Conservation (phyloP, 2,888 invertebrate species). For the Caenorhabditis sp. region DNA sequence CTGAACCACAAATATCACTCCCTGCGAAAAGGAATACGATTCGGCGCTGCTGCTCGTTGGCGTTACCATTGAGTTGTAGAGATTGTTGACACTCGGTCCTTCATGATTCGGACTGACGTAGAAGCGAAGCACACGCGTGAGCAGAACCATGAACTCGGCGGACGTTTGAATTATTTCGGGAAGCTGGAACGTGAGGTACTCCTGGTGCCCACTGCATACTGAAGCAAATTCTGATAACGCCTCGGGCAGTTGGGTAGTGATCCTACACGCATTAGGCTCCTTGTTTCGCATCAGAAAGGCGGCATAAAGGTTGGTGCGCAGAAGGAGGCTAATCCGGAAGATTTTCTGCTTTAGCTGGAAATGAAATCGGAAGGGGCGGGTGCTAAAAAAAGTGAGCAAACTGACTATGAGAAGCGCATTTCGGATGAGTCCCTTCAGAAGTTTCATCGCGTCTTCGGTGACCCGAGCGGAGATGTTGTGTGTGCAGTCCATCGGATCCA, state of each 20-base stretch:
- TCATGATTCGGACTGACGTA: conserved; percentile 25
- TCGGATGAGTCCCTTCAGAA: conserved; percentile 41
- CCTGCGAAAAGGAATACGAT: conserved; percentile 13
- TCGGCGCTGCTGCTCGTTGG: neutral
- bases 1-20: conserved; percentile 23
- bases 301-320: conserved; percentile 20
- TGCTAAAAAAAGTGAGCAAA: neutral
- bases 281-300: conserved; percentile 10
- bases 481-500: conserved; percentile 64
- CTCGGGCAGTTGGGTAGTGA: neutral
- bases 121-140: conserved; percentile 32
- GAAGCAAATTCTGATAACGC: conserved; percentile 6
- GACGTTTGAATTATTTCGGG: conserved; percentile 24
- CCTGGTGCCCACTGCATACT: neutral
- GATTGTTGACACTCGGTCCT: conserved; percentile 25
- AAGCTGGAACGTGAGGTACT: conserved; percentile 22
- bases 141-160: conserved; percentile 17
- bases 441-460: conserved; percentile 44
- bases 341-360: conserved; percentile 50
- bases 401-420: conserved; percentile 42
- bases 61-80: conserved; percentile 26
- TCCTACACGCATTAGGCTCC: conserved; percentile 3
- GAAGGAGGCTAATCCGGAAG: conserved; percentile 1
- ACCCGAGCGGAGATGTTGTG: conserved; percentile 64
- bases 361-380: too few relatives aligned